phyloP scores from a whole-genome alignment of 2,113 vertebrate genomes.

The Toxostoma redivivum region DNA sequence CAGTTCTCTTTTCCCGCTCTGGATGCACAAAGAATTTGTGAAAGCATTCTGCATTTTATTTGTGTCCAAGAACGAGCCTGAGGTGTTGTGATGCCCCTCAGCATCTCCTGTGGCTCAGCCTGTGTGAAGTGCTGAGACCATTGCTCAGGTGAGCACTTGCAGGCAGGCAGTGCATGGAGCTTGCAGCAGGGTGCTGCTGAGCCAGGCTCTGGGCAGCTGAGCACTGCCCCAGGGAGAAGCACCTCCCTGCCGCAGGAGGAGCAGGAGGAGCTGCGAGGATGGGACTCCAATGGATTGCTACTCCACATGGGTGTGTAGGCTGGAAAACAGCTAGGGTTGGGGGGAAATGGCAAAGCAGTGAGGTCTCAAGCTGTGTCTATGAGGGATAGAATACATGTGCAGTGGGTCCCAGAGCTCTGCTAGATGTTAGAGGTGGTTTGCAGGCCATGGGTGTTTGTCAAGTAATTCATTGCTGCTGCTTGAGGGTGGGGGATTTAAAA shows the following conservation, averaged over 20 bases:
- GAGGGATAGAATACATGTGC: neutral
- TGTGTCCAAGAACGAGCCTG: neutral
- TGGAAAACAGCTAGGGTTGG: neutral
- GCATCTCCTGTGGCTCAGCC: neutral
- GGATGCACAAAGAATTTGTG: neutral
- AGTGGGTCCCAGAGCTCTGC: neutral
- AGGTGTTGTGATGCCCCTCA: neutral
- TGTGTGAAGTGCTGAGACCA: neutral
- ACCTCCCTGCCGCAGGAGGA: accelerated
- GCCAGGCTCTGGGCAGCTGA: neutral
- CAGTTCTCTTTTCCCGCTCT: neutral
- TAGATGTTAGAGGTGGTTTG: neutral
- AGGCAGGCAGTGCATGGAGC: neutral
- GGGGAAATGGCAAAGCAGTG: neutral
- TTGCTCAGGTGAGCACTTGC: neutral
- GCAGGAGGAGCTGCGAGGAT: neutral
- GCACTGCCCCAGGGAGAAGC: neutral
- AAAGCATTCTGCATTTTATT: neutral
- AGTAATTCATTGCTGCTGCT: neutral
- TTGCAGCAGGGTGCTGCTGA: neutral
- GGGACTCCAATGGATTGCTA: accelerated
- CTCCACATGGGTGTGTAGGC: no score
- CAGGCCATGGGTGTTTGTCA: neutral
- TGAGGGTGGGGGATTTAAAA: neutral
- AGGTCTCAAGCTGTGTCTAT: accelerated